Evolutionary conservation across 2,113 vertebrate species (phyloP).

Genomic region (Gymnarchus niloticus): DNA sequence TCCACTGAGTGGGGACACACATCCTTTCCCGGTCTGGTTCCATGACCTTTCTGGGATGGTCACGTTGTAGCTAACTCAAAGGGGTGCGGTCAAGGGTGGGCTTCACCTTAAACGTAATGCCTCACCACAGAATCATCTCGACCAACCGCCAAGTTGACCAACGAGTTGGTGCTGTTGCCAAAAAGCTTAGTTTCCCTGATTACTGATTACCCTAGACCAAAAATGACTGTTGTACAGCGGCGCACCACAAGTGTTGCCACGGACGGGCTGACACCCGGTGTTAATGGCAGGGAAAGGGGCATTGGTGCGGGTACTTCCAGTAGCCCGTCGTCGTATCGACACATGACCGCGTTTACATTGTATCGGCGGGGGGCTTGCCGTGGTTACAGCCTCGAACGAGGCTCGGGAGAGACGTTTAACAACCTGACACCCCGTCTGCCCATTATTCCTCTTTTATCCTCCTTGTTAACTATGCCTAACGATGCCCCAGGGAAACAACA

Average conservation of each 20-base stretch:
- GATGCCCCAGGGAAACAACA: constrained; percentile 46
- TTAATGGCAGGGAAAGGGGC: no score
- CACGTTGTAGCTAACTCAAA: not conserved
- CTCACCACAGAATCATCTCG: not conserved
- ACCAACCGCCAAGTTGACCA: not conserved
- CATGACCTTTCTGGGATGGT: not conserved
- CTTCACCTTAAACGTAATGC: not conserved
- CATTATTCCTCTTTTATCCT: constrained; percentile 46
- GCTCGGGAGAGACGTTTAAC: constrained; percentile 26
- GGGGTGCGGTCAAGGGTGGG: no score
- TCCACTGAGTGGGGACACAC: not conserved
- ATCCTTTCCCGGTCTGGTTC: not conserved
- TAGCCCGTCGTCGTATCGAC: not conserved
- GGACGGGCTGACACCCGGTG: no score
- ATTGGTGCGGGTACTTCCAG: not conserved
- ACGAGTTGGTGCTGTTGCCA: not conserved
- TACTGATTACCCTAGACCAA: not conserved
- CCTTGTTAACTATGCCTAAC: constrained; percentile 42
- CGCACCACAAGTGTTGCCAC: no score
- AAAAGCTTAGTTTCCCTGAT: not conserved
- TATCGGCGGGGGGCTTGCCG: not conserved
- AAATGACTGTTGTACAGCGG: no score
- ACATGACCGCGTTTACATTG: not conserved
- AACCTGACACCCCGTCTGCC: constrained; percentile 42
- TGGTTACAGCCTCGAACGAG: not conserved